Evolutionary conservation across 2,797 vertebrate genomes (phyloP), one percentile per base, ranked within the genome.

Genomic region (Sphaeramia orbicularis): DNA sequence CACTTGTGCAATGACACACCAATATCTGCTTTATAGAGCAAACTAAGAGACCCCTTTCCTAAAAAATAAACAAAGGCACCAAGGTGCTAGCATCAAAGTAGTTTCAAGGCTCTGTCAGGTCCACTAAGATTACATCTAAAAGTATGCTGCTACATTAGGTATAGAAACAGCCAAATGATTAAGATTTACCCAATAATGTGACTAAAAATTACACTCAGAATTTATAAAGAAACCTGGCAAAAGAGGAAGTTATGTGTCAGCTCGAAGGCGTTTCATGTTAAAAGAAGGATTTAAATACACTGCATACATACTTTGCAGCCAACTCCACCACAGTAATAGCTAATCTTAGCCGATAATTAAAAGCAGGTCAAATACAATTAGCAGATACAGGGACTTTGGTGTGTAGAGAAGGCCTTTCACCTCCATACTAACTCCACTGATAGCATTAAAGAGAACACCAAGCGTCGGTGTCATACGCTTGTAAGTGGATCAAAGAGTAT

Each of bases 301-400:
- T 72, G 73, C 59, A 37, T 32, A 58, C n/a, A 38, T 45, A 43
- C 18, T 51, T 37, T 43, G 51, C 55, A 80, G 74, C 53, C 10
- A 16, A 13, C 53, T 81, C 48, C 32, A 61, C 65, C 54, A 60
- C 47, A 53, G 43, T 5, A 61, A 73, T 56, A 77, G 70, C 56
- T n/a, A 42, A 42, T 30, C 27, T 7, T 24, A 42, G 38, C 40
- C 11, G 6, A 41, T 30, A 55, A 55, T 76, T 85, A 81, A 83
- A 89, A 80, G 16, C 59, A 81, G 40, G 65, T 75, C 54, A 56
- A 63, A 66, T 32, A 85, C 60, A 73, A 50, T 57, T 40, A 70
- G 57, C 41, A 83, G 67, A 60, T 48, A 42, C 32, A 83, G 74
- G 84, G 84, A 83, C 90, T 92, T 90, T 91, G 88, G 89, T 91